Base-by-base conservation (phyloP, 1,140 invertebrate genomes). In the Philotrypesis tridentata region DNA sequence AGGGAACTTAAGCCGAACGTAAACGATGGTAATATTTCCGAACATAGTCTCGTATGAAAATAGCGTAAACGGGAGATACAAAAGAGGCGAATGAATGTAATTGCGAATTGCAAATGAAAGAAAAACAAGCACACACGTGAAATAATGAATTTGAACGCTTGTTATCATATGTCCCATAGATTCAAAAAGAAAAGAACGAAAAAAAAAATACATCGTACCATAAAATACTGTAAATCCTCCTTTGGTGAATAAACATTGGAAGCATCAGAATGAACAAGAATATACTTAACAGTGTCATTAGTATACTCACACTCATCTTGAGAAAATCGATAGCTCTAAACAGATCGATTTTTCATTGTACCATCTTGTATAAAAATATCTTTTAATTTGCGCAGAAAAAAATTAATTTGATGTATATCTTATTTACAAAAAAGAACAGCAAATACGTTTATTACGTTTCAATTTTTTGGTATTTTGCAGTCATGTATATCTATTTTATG, bases 201-300 rank as follows among this genome's bases (percentile, higher is more conserved):
- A 73, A 48, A n/a, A 61, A 83, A 76, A 84, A 88, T 85, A 88
- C 86, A 88, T 86, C 88, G 85, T 87, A 87, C 87, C 86, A 86
- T 86, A 85, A 87, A 85, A 88, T 87, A 88, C 84, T 91, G 90
- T 90, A 91, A 89, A 90, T 87, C 85, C 90, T 88, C 86, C 87
- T 89, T 88, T 90, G 87, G 87, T 88, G 87, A 92, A 91, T 90
- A 91, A 92, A 91, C 86, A 89, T 85, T 90, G 88, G 84, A 90
- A 91, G 85, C 87, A 88, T 88, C 85, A 82, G 82, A 85, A 83
- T 83, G 73, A 82, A 76, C 72, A 76, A 48, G 21, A 75, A 17
- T 31, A 33, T 63, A 31, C 11, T 17, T 21, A 65, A 33, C 55
- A 40, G 61, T 76, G 29, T 40, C 31, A 76, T 76, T 76, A 40